Evolutionary conservation across 1,140 invertebrate genomes (phyloP).

Genomic region (Cydia splendana): DNA sequence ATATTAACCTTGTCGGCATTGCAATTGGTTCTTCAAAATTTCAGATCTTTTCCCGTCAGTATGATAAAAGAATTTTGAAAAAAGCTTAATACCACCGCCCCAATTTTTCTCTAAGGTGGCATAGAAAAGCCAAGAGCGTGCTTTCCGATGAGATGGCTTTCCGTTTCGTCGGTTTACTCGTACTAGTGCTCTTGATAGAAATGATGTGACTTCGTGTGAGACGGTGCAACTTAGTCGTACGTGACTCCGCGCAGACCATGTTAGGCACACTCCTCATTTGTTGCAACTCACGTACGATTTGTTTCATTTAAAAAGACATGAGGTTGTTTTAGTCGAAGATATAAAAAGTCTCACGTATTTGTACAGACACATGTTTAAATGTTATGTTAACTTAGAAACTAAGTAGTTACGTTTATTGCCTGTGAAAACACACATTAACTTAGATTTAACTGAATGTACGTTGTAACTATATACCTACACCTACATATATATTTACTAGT

Average conservation of each 20-base stretch:
- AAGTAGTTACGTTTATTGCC: too few species aligned
- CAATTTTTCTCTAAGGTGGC: background rate
- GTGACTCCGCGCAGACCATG: background rate
- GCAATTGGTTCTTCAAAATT: too few species aligned
- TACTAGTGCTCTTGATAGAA: background rate
- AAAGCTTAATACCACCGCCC: background rate
- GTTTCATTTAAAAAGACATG: background rate
- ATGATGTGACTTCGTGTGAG: background rate
- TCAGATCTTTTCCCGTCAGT: too few species aligned
- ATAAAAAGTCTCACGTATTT: background rate
- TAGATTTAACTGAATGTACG: too few species aligned
- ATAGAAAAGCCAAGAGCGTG: background rate
- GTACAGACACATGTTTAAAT: too few species aligned
- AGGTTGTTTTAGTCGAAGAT: background rate
- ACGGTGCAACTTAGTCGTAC: background rate
- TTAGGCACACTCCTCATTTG: constrained; percentile 18
- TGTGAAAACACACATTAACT: too few species aligned
- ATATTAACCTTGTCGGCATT: too few species aligned
- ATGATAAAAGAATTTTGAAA: background rate
- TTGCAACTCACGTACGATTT: constrained; percentile 15
- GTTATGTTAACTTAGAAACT: too few species aligned
- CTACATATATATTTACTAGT: too few species aligned
- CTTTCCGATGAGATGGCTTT: background rate
- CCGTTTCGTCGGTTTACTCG: background rate
- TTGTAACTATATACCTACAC: too few species aligned